Conservation (phyloP, 2,113 vertebrate species). For the Ifrita kowaldi region DNA sequence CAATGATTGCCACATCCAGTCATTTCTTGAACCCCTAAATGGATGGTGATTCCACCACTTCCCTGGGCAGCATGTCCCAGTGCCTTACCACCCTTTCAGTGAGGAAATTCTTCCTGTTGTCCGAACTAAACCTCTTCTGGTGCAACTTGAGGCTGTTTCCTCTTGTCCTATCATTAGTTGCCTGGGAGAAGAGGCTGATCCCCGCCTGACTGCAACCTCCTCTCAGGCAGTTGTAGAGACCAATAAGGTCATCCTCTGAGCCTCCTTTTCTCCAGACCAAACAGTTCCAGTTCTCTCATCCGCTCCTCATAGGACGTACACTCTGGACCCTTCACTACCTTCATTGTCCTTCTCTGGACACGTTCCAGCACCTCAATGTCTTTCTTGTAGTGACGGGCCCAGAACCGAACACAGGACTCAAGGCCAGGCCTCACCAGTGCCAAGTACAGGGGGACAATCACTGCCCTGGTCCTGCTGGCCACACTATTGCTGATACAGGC, state of each 20-base stretch:
- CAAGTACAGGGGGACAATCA: accelerated
- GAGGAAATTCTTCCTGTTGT: background rate
- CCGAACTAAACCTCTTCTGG: background rate
- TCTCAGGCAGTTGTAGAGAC: background rate
- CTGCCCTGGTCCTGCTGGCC: background rate
- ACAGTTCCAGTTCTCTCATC: background rate
- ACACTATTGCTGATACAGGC: background rate
- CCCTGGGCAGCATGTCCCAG: background rate
- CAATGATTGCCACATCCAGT: background rate
- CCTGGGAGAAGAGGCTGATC: background rate
- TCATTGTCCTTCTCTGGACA: background rate
- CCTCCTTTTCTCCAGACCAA: background rate
- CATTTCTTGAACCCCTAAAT: background rate
- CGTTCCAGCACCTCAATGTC: accelerated
- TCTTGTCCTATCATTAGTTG: background rate
- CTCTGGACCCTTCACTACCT: background rate
- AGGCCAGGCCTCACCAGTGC: background rate
- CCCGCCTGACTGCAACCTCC: background rate
- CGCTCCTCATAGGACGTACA: background rate
- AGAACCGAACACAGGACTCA: background rate
- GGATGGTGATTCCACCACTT: background rate
- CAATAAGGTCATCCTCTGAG: background rate
- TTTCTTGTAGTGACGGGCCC: background rate
- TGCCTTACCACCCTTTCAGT: background rate
- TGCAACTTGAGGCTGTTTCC: background rate